These are phyloP conservation scores for Streblospio benedicti DNA, from an alignment of 1,140 invertebrate species.

Conservation along the genomic window DNA sequence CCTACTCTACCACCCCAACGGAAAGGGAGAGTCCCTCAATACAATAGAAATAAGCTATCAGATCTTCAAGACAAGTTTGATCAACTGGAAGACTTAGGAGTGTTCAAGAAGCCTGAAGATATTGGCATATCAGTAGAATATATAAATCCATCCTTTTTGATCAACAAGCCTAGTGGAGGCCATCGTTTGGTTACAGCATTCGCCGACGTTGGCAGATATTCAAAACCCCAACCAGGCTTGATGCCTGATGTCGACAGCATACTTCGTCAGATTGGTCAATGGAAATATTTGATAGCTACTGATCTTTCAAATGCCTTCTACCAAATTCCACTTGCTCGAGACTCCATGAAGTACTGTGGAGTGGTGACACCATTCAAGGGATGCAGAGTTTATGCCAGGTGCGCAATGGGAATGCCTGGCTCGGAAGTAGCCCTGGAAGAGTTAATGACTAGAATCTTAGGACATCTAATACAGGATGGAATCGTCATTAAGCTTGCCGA, in stretches of 20 bases:
- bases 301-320: too few species aligned
- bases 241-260: slow-evolving; percentile 21
- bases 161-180: slow-evolving; percentile 20
- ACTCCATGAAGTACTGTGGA: too few species aligned
- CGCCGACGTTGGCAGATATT: slow-evolving; percentile 16
- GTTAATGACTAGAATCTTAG: too few species aligned
- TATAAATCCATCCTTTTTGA: slow-evolving; percentile 18
- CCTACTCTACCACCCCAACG: slow-evolving; percentile 5
- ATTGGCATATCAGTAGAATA: slow-evolving; percentile 10
- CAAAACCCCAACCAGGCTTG: slow-evolving; percentile 14
- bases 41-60: slow-evolving; percentile 12
- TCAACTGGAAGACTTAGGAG: slow-evolving; percentile 17
- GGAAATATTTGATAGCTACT: slow-evolving; percentile 6
- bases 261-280: slow-evolving; percentile 16
- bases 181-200: slow-evolving; percentile 20
- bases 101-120: slow-evolving; percentile 19
- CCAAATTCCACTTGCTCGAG: too few species aligned
- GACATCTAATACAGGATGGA: too few species aligned
- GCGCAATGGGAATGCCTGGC: too few species aligned
- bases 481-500: too few species aligned
- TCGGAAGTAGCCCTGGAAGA: too few species aligned
- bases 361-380: too few species aligned
- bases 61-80: slow-evolving; percentile 17
- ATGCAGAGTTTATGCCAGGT: too few species aligned
- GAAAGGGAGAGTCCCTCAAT: slow-evolving; percentile 15